phyloP scores from a whole-genome alignment of 2,113 vertebrate genomes.

The Leuciscus idus region DNA sequence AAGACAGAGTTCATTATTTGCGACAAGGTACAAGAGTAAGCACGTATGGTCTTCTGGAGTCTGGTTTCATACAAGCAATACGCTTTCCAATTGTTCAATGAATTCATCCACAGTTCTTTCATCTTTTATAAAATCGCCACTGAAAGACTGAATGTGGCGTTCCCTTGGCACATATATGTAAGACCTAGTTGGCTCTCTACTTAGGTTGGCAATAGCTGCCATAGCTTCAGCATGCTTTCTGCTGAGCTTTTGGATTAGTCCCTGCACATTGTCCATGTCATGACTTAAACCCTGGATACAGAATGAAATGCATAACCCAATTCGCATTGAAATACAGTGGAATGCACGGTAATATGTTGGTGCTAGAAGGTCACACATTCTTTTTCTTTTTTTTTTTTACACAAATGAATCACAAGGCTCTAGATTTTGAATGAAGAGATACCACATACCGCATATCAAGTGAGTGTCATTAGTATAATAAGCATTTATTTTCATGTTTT shows the following conservation, averaged over 20 bases:
- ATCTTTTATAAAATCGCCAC: not conserved
- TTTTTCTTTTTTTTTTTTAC: not conserved
- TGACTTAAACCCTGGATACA: no score
- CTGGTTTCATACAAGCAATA: not conserved
- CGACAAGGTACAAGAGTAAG: not conserved
- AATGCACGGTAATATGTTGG: no score
- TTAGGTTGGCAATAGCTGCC: not conserved
- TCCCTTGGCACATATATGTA: not conserved
- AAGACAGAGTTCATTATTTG: conserved; percentile 6
- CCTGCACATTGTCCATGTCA: no score
- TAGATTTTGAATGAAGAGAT: not conserved
- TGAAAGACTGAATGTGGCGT: not conserved
- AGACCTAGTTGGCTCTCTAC: not conserved
- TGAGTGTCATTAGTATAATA: not conserved
- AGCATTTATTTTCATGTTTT: not conserved
- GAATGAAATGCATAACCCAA: no score
- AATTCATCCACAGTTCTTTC: not conserved
- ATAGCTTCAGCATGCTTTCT: no score
- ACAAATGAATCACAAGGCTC: not conserved
- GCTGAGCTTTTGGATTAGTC: no score
- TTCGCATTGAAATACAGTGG: no score
- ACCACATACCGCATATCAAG: not conserved
- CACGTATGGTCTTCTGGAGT: not conserved
- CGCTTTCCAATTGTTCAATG: not conserved
- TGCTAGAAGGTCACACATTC: not conserved